Evolutionary conservation across 2,888 invertebrate genomes (phyloP), one percentile per base, ranked within the genome.

Genomic region (Zelleria hepariella): DNA sequence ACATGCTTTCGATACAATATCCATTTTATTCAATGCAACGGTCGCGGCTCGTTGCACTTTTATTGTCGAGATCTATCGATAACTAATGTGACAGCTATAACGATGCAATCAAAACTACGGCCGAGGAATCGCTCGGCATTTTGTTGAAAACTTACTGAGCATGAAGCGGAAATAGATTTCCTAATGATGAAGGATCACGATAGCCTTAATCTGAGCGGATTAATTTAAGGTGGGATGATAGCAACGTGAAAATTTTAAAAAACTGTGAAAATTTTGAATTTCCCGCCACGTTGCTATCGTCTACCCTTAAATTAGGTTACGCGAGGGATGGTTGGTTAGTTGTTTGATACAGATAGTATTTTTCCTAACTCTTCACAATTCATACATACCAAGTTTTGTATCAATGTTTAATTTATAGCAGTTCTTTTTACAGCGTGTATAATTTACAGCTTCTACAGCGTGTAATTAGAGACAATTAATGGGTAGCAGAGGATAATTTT

Each of bases 1-100:
- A 42, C 32, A 15, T 42, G 15, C 32, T 10, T 42, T 42, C 32
- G n/a, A 42, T 42, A 15, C 10, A 15, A 15, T 10, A 26, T 8
- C 51, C 20, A 64, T 52, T 63, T 23, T 58, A 59, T 42, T 42
- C 32, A 42, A 42, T 15, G 10, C 15, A 42, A 15, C 15, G 32
- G 32, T 1, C 15, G 4, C 10, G 32, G 32, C 32, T 42, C 15
- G 15, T 42, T 42, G 32, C 32, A 15, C 32, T 42, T 10, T 42
- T 42, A 42, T 42, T 42, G 32, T 42, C 32, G 32, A 42, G 32
- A 42, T 42, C 32, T 42, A 42, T 42, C 32, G 5, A 42, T 42
- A 42, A 42, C 32, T 42, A 15, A 42, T 42, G 32, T 15, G 32
- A 42, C 32, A 42, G 32, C 32, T 10, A 15, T 42, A 42, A 42